These are phyloP conservation scores for Chelon labrosus DNA, from an alignment of 2,797 vertebrate species.

Conservation along the genomic window DNA sequence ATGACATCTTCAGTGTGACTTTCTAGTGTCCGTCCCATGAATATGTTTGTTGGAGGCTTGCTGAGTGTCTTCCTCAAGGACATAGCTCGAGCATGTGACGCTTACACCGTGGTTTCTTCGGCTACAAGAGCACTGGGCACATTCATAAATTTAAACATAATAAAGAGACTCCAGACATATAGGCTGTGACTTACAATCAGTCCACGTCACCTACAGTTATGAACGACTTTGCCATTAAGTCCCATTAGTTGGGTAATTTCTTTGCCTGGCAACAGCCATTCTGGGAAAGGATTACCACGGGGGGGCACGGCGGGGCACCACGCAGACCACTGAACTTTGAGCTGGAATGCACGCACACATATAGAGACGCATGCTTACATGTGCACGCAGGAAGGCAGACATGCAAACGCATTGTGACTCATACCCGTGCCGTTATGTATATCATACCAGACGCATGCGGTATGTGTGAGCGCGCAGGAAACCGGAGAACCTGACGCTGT, in stretches of 20 bases:
- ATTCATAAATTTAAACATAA: background rate
- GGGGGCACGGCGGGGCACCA: conserved; percentile 35
- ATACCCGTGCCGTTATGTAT: conserved; percentile 43
- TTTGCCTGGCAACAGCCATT: conserved; percentile 81
- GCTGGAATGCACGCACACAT: conserved; percentile 63
- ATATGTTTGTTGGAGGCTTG: background rate
- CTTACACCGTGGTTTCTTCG: background rate
- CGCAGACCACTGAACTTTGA: conserved; percentile 73
- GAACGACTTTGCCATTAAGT: conserved; percentile 35
- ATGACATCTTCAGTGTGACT: background rate
- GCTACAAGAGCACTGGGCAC: background rate
- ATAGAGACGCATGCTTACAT: conserved; percentile 29
- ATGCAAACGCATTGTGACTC: conserved; percentile 62
- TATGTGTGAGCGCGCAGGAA: conserved; percentile 37
- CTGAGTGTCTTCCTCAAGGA: conserved; percentile 4
- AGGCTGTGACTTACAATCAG: conserved; percentile 6
- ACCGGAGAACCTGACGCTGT: conserved; percentile 29
- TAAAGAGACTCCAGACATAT: background rate
- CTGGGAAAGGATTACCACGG: conserved; percentile 74
- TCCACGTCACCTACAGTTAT: conserved; percentile 25
- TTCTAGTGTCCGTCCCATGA: background rate
- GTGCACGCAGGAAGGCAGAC: conserved; percentile 54
- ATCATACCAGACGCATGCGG: conserved; percentile 45
- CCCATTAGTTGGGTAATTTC: conserved; percentile 65
- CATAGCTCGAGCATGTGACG: background rate